These are phyloP conservation scores for Caenorhabditis elegans DNA, from an alignment of 1,140 invertebrate genomes.

Conservation along the genomic window WBcel235 BX284605.5:13695501-13696000, in stretches of 20 bases:
- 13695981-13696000: too few relatives aligned
- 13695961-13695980: too few relatives aligned
- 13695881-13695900: too few relatives aligned
- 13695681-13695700: constrained; percentile 14
- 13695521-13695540: constrained; percentile 23
- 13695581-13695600: not conserved
- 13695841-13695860: too few relatives aligned
- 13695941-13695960: too few relatives aligned
- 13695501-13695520: not conserved
- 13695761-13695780: too few relatives aligned
- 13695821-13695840: too few relatives aligned
- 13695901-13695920: too few relatives aligned
- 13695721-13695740: not conserved
- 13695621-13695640: constrained; percentile 3
- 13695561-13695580: not conserved
- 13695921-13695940: too few relatives aligned
- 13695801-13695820: too few relatives aligned
- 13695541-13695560: constrained; percentile 26
- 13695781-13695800: too few relatives aligned
- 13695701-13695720: constrained; percentile 9
- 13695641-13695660: not conserved
- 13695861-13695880: too few relatives aligned
- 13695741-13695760: not conserved
- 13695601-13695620: not conserved
- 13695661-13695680: not conserved